Conservation (phyloP, 1,140 invertebrate species). For the Leptinotarsa undecemlineata region DNA sequence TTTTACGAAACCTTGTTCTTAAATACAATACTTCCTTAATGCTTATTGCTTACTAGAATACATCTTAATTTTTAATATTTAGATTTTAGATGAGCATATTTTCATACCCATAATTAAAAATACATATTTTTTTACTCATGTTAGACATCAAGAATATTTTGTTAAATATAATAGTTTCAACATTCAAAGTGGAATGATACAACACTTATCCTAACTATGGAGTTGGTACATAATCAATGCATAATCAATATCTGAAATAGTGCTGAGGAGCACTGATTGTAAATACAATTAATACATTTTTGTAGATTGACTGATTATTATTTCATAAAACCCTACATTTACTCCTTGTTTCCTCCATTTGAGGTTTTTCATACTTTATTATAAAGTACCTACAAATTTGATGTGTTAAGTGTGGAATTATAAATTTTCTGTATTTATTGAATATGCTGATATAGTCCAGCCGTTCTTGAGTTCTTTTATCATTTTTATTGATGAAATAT, state of each 20-base stretch:
- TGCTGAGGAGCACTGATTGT: not conserved
- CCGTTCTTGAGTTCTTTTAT: no score
- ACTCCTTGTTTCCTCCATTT: no score
- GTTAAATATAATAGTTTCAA: no score
- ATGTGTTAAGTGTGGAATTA: no score
- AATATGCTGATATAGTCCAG: no score
- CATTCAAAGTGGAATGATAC: not conserved
- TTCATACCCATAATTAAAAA: not conserved
- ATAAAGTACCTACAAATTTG: no score
- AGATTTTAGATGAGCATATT: conserved; percentile 4
- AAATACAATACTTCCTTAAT: not conserved
- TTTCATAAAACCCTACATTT: not conserved
- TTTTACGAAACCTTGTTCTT: no score
- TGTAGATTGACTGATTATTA: not conserved
- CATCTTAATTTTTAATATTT: not conserved
- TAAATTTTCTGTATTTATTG: no score
- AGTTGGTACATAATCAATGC: not conserved
- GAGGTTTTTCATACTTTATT: no score
- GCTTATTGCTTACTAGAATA: not conserved
- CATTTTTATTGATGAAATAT: no score
- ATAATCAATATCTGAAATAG: conserved; percentile 1
- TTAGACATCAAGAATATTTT: not conserved
- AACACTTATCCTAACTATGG: not conserved
- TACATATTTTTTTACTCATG: conserved; percentile 1
- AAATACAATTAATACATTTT: conserved; percentile 4